Percentiles rank a stretch among this genome's conserved stretches.
These are phyloP conservation scores for Acipenser oxyrinchus DNA, from an alignment of 2,797 vertebrate species.

Conservation along the genomic window DNA sequence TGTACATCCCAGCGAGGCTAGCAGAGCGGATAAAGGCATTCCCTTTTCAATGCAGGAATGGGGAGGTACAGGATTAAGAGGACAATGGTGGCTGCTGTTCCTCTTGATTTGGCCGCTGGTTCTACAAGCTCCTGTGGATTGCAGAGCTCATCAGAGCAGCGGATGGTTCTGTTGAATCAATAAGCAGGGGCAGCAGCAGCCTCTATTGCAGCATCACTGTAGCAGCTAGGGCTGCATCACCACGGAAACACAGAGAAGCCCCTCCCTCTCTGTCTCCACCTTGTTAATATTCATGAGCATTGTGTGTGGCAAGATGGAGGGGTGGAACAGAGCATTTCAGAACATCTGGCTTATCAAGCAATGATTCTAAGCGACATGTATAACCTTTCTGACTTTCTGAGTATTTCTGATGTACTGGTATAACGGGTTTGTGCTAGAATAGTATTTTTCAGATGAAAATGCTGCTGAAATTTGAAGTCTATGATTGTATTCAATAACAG, in stretches of 20 bases:
- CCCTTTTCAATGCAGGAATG: constrained; percentile 25
- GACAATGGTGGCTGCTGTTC: constrained; percentile 25
- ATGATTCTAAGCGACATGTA: constrained; percentile 1
- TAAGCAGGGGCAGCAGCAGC: constrained; percentile 37
- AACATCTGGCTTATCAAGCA: neutral
- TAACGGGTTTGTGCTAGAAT: neutral
- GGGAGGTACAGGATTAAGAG: constrained; percentile 20
- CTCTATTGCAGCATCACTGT: neutral
- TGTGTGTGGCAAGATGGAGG: constrained; percentile 16
- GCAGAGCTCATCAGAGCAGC: constrained; percentile 27
- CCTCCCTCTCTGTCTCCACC: constrained; percentile 25
- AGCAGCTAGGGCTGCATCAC: constrained; percentile 40
- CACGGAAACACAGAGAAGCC: constrained; percentile 47
- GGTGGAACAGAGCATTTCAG: constrained; percentile 19
- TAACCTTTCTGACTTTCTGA: constrained; percentile 27
- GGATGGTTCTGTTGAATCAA: constrained; percentile 57
- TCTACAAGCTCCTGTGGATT: constrained; percentile 18
- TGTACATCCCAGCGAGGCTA: constrained; percentile 30
- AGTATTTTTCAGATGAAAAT: constrained; percentile 2
- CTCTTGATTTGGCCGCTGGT: constrained; percentile 31
- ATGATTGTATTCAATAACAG: constrained; percentile 7
- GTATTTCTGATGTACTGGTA: constrained; percentile 11
- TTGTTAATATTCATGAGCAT: constrained; percentile 48
- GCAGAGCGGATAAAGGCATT: constrained; percentile 38
- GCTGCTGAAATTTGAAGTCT: neutral